Base-by-base conservation (phyloP, 1,140 invertebrate species). In the Pseudomyrmex flavicornis region DNA sequence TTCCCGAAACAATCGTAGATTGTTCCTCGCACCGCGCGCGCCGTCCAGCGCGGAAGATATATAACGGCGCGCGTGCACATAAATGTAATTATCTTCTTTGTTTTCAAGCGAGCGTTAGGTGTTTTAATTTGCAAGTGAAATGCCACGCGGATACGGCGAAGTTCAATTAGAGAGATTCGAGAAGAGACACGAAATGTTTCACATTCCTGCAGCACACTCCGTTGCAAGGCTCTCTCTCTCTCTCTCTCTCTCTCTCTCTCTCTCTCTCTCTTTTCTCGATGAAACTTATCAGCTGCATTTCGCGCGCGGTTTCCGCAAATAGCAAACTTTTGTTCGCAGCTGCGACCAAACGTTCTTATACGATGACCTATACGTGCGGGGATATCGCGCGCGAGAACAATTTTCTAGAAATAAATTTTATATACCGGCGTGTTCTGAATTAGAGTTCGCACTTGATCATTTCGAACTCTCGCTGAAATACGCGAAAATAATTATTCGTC, bases 281-380 rank as follows among this genome's bases (percentile, higher is more conserved):
- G 76, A n/a, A 61, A 59, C 54, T 80, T 76, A 65, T 48, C 48
- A 35, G 65, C 20, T 58, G 69, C 82, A 87, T 87, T 73, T 83
- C 85, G 72, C 61, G 76, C 73, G 20, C 72, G 65, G 70, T 58
- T 56, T 48, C 35, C 84, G 50, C 72, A 80, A 87, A 89, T 87
- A 84, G 61, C 59, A 74, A 90, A 91, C 89, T 91, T 92, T 92
- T 86, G 72, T 90, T 90, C 84, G 69, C 91, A 92, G 89, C 91
- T 92, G 90, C 74, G 85, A 85, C 89, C 79, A 52, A 79, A 84
- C 74, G 85, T 88, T 75, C 85, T 73, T 65, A 35, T 35, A 22
- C 58, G 22, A 85, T 82, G 74, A 44, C 15, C 68, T 59, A 70
- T 35, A 35, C 50, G 12, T 65, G 20, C 10, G 52, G 50, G 58